Evolutionary conservation across 2,113 vertebrate species (phyloP).

Genomic region (Dipodomys ordii): DNA sequence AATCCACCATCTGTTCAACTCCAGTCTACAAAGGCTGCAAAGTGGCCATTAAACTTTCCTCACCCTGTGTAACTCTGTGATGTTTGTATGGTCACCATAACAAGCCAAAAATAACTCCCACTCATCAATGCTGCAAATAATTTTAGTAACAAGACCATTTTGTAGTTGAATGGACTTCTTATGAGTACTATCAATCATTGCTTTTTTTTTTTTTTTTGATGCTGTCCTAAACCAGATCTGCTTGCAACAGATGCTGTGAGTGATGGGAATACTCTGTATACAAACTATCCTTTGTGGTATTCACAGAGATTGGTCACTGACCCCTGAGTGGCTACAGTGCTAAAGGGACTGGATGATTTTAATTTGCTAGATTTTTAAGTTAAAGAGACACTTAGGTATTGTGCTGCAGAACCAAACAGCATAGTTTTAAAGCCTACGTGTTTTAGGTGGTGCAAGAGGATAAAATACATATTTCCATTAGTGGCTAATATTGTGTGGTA

Average conservation of each 20-base stretch:
- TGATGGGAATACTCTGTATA: not conserved
- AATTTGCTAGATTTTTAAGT: slow-evolving; percentile 21
- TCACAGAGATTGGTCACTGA: not conserved
- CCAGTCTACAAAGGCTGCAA: not conserved
- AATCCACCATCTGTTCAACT: not conserved
- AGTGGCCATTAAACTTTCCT: not conserved
- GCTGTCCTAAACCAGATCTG: not conserved
- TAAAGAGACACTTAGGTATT: not conserved
- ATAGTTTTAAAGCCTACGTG: not conserved
- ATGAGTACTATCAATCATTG: not conserved
- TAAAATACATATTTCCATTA: not conserved
- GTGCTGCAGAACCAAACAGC: not conserved
- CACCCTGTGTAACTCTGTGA: not conserved
- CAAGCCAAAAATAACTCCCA: not conserved
- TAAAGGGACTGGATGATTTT: not conserved
- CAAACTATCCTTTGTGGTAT: no score
- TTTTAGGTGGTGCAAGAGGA: not conserved
- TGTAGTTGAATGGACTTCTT: not conserved
- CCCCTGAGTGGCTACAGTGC: not conserved
- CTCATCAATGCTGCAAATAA: not conserved
- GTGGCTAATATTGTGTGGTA: not conserved
- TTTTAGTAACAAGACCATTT: not conserved
- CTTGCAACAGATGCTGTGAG: not conserved
- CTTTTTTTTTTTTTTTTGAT: not conserved
- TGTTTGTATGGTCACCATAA: not conserved